phyloP scores from a whole-genome alignment of 2,113 vertebrate species.

The Rattus rattus region DNA sequence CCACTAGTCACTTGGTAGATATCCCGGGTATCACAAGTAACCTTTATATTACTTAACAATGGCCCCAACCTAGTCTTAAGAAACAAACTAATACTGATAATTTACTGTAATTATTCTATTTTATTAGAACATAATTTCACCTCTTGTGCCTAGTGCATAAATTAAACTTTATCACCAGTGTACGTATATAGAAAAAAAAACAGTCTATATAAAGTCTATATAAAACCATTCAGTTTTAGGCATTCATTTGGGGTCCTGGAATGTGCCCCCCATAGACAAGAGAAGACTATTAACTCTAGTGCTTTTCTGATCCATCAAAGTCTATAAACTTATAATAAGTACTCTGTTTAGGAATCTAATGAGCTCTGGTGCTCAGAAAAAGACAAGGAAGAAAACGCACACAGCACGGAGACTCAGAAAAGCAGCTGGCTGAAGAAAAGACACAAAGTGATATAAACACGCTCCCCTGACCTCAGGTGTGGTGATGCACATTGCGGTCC shows the following conservation, averaged over 20 bases:
- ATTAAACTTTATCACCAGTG: background rate
- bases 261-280: background rate
- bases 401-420: background rate
- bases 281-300: background rate
- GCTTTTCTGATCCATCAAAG: background rate
- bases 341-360: background rate
- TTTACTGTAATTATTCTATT: background rate
- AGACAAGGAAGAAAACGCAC: background rate
- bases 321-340: background rate
- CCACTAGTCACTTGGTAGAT: background rate
- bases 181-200: background rate
- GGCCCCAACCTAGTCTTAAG: background rate
- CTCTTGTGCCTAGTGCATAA: background rate
- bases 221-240: background rate
- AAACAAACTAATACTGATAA: background rate
- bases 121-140: background rate
- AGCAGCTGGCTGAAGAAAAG: constrained; percentile 18
- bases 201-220: background rate
- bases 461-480: background rate
- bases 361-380: constrained; percentile 1
- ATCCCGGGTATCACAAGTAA: background rate
- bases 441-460: background rate
- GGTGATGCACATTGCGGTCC: background rate
- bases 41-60: background rate
- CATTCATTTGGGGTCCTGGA: background rate